Conservation (phyloP, 2,888 invertebrate genomes). For the Rhyacophila evoluta region DNA sequence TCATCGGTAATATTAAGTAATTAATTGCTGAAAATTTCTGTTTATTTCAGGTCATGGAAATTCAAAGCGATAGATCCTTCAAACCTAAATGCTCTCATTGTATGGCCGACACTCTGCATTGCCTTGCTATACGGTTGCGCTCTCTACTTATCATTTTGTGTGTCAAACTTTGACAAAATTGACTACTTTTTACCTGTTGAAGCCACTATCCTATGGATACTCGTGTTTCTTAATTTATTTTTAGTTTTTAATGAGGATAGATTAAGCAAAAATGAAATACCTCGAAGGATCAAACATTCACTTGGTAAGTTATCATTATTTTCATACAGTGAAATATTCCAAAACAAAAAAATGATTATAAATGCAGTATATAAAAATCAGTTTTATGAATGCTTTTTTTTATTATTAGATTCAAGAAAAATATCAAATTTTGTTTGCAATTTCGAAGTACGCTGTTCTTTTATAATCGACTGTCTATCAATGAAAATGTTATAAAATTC, state of each 20-base stretch:
- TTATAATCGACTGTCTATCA: too few relatives aligned
- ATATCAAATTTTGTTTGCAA: too few relatives aligned
- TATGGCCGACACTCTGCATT: constrained; percentile 44
- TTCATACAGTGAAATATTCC: too few relatives aligned
- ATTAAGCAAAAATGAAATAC: constrained; percentile 69
- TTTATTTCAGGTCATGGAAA: constrained; percentile 40
- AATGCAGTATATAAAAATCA: too few relatives aligned
- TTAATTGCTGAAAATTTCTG: neutral
- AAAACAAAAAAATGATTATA: too few relatives aligned
- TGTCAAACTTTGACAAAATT: constrained; percentile 61
- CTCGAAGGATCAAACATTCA: constrained; percentile 67
- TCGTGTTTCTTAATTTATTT: constrained; percentile 64
- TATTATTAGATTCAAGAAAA: too few relatives aligned
- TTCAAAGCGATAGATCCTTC: constrained; percentile 37
- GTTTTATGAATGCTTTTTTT: too few relatives aligned
- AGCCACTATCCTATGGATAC: constrained; percentile 64
- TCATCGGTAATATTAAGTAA: too few relatives aligned
- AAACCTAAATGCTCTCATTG: constrained; percentile 47
- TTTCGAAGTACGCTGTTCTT: too few relatives aligned
- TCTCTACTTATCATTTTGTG: neutral
- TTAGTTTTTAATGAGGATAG: constrained; percentile 68
- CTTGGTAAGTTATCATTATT: constrained; percentile 65
- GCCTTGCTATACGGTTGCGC: constrained; percentile 29
- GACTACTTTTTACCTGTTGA: constrained; percentile 65
- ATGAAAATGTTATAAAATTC: too few relatives aligned